These are phyloP conservation scores for Trichosurus vulpecula DNA, from an alignment of 2,797 vertebrate species.

Conservation along the genomic window DNA sequence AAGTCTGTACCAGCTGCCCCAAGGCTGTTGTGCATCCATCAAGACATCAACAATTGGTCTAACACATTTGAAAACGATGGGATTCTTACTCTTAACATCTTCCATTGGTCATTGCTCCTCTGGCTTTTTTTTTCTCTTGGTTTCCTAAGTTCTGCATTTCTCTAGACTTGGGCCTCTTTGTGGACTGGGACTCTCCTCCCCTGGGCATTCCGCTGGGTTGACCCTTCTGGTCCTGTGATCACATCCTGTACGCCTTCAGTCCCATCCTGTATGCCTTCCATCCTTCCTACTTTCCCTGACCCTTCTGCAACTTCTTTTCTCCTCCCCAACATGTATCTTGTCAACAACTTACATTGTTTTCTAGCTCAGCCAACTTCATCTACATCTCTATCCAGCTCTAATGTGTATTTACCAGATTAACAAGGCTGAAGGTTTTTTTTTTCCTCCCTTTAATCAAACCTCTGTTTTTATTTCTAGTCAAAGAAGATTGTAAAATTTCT, in stretches of 20 bases:
- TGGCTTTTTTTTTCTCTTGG: not conserved
- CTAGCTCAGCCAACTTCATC: not conserved
- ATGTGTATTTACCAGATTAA: not conserved
- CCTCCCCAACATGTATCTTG: not conserved
- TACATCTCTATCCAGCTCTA: not conserved
- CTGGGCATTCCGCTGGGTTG: not conserved
- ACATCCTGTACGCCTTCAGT: too few relatives aligned
- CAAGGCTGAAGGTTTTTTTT: not conserved
- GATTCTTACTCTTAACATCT: not conserved
- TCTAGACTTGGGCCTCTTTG: not conserved
- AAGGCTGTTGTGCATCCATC: not conserved
- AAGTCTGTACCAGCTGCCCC: not conserved
- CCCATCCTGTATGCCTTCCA: too few relatives aligned
- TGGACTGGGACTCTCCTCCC: not conserved
- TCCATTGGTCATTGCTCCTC: not conserved
- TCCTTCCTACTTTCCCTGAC: not conserved
- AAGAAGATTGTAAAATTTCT: conserved; percentile 85
- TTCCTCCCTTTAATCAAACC: conserved; percentile 29
- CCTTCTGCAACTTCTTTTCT: not conserved
- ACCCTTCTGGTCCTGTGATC: not conserved
- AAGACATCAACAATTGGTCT: not conserved
- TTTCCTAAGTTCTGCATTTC: not conserved
- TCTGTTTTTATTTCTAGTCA: conserved; percentile 80
- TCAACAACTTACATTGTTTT: not conserved
- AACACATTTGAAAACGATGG: not conserved